A percentile compares a stretch with the other conserved stretches of the same genome.
phyloP scores from a whole-genome alignment of 2,113 vertebrate genomes.

The Saguinus imperator region DNA sequence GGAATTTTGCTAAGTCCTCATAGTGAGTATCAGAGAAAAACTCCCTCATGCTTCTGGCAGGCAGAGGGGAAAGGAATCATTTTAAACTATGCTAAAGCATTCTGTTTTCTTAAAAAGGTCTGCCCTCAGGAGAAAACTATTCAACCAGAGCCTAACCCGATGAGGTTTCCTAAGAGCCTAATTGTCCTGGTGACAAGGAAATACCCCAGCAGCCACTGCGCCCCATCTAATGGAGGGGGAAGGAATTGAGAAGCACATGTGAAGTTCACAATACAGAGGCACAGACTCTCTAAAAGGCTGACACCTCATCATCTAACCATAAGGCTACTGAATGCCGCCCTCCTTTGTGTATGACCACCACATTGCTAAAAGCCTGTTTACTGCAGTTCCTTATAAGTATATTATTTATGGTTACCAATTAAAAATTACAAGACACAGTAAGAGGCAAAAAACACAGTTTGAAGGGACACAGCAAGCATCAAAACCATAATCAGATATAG shows the following conservation, averaged over 20 bases:
- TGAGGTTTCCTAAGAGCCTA: background rate
- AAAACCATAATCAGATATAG: background rate
- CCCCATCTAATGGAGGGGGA: background rate
- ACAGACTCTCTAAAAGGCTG: background rate
- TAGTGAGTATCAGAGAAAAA: background rate
- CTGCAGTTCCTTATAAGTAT: background rate
- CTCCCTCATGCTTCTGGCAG: background rate
- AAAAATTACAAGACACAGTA: background rate
- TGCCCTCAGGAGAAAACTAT: background rate
- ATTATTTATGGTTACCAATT: background rate
- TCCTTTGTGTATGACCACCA: background rate
- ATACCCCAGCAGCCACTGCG: background rate
- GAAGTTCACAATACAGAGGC: background rate
- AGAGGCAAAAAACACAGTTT: background rate
- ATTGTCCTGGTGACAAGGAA: background rate
- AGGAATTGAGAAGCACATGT: background rate
- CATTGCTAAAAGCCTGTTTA: background rate
- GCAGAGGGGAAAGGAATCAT: background rate
- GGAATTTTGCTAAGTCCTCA: background rate
- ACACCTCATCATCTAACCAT: background rate
- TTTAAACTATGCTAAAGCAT: background rate
- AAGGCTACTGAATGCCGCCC: background rate
- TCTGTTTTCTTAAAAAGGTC: background rate
- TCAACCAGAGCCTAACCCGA: background rate
- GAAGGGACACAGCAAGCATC: background rate